phyloP scores from a whole-genome alignment of 2,113 vertebrate genomes.

The Odobenus rosmarus region DNA sequence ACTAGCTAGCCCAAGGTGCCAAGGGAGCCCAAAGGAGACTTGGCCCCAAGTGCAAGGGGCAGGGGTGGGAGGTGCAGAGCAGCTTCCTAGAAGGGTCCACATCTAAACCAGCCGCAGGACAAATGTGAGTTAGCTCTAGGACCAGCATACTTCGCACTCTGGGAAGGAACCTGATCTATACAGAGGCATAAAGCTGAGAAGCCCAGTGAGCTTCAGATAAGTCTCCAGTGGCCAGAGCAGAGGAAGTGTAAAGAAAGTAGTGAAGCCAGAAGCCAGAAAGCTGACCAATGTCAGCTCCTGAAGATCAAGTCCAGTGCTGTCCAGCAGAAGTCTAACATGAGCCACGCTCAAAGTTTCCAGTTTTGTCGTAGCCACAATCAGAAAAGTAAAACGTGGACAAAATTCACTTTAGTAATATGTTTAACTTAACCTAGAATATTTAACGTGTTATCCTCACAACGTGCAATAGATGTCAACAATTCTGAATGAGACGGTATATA shows the following conservation, averaged over 20 bases:
- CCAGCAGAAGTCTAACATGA: accelerated
- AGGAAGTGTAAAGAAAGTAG: accelerated
- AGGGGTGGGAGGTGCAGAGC: background rate
- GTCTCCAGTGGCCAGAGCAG: background rate
- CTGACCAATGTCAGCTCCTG: background rate
- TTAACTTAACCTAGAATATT: background rate
- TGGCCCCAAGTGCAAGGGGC: background rate
- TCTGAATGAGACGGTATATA: background rate
- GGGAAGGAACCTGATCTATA: no score
- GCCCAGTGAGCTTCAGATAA: background rate
- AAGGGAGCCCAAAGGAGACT: background rate
- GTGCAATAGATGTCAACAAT: background rate
- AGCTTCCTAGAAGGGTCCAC: background rate
- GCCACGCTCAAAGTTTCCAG: accelerated
- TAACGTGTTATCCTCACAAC: background rate
- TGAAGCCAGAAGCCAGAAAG: background rate
- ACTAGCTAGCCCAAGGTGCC: background rate
- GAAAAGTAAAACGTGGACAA: background rate
- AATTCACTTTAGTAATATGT: background rate
- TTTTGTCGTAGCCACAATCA: background rate
- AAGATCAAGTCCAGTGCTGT: no score
- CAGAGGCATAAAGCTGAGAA: background rate
- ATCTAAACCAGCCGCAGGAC: background rate
- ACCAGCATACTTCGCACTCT: background rate
- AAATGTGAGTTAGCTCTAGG: background rate